These are phyloP conservation scores for Charina bottae DNA, from an alignment of 2,113 vertebrate species.

Conservation along the genomic window DNA sequence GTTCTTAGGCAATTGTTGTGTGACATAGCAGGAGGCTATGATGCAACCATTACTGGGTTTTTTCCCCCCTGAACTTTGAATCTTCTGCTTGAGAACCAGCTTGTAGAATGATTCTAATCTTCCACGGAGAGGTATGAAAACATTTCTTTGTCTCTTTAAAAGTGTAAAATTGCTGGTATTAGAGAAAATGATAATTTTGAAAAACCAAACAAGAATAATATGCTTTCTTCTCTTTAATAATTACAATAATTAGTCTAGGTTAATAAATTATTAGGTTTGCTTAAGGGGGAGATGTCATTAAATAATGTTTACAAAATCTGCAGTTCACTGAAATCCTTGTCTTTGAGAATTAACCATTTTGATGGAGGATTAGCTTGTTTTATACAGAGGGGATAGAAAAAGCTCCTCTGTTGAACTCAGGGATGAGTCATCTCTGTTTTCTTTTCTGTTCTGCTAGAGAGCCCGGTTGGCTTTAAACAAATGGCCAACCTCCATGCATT, in stretches of 20 bases:
- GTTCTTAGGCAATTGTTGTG: constrained; percentile 1
- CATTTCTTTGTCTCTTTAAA: neutral
- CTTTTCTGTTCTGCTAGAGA: neutral
- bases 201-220: neutral
- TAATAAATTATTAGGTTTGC: neutral
- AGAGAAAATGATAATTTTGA: neutral
- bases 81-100: neutral
- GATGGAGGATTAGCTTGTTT: neutral
- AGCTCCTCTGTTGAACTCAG: neutral
- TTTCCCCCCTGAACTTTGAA: neutral
- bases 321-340: neutral
- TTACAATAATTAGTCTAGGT: neutral
- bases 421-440: neutral
- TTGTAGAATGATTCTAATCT: neutral
- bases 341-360: neutral
- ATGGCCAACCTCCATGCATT: neutral
- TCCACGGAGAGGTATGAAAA: constrained; percentile 23
- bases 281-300: neutral
- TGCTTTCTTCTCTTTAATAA: neutral
- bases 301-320: neutral
- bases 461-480: constrained; percentile 13
- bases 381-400: neutral
- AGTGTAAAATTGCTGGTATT: neutral
- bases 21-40: constrained; percentile 10
- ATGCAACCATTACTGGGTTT: neutral